phyloP scores from a whole-genome alignment of 2,113 vertebrate species.

The Romanogobio albipinnatus region DNA sequence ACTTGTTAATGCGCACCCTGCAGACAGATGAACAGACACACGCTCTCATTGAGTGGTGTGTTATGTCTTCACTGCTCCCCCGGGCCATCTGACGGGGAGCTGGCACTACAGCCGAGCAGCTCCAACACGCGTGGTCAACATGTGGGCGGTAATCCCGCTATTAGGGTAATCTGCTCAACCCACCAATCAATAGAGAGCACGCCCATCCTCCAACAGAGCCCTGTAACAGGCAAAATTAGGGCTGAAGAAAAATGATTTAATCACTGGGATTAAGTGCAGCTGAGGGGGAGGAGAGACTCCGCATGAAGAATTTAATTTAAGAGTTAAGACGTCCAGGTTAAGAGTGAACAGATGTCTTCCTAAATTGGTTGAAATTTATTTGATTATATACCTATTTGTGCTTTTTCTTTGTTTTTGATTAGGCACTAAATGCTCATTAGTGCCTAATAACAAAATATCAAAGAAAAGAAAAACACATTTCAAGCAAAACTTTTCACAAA shows the following conservation, averaged over 20 bases:
- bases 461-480: not conserved
- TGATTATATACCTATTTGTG: conserved; percentile 29
- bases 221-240: conserved; percentile 69
- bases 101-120: conserved; percentile 54
- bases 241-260: conserved; percentile 77
- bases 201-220: conserved; percentile 64
- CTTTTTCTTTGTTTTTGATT: not conserved
- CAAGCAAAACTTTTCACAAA: not conserved
- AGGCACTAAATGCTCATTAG: too few species aligned
- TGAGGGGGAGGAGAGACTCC: conserved; percentile 66
- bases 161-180: conserved; percentile 82
- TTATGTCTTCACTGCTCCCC: conserved; percentile 15
- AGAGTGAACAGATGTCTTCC: conserved; percentile 51
- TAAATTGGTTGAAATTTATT: conserved; percentile 31
- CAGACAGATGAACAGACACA: conserved; percentile 1
- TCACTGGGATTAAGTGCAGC: conserved; percentile 78
- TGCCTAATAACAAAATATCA: not conserved
- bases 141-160: conserved; percentile 81
- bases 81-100: conserved; percentile 41
- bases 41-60: not conserved
- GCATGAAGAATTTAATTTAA: conserved; percentile 71
- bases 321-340: conserved; percentile 59
- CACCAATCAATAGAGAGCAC: conserved; percentile 77
- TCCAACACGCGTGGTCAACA: conserved; percentile 71
- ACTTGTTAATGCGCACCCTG: conserved; percentile 23